Evolutionary conservation across 64 coral and sea anemone species (phyloP).

Genomic region (Catalaphyllia jardinei): DNA sequence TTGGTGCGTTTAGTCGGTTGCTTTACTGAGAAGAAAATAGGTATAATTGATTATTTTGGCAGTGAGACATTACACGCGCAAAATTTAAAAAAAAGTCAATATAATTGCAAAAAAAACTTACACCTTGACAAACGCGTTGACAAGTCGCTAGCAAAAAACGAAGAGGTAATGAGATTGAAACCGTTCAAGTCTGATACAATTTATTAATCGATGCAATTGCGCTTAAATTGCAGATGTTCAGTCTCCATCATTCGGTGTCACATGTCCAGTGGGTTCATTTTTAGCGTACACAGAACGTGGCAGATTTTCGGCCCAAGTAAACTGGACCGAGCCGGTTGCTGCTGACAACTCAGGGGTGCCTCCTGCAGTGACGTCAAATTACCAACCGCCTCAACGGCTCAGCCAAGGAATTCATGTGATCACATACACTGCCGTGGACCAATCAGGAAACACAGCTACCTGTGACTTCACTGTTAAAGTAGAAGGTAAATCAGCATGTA

Average conservation of each 20-base stretch:
- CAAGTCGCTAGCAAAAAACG: no score
- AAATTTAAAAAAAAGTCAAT: no score
- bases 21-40: neutral
- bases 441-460: neutral
- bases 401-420: slow-evolving; percentile 4
- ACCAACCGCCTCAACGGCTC: neutral
- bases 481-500: neutral
- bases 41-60: no score
- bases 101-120: no score
- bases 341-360: slow-evolving; percentile 2
- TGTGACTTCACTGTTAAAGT: slow-evolving; percentile 18
- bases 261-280: neutral
- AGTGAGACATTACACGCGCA: no score
- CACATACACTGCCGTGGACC: slow-evolving; percentile 8
- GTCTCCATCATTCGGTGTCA: neutral
- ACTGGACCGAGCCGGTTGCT: slow-evolving; percentile 19
- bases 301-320: slow-evolving; percentile 2
- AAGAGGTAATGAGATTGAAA: no score
- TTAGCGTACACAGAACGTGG: slow-evolving; percentile 1
- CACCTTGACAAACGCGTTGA: no score
- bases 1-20: neutral
- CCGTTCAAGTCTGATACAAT: no score
- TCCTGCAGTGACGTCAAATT: neutral
- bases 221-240: neutral
- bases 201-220: no score